Evolutionary conservation across 2,888 invertebrate genomes (phyloP).

Genomic region (Synergus itoensis): DNA sequence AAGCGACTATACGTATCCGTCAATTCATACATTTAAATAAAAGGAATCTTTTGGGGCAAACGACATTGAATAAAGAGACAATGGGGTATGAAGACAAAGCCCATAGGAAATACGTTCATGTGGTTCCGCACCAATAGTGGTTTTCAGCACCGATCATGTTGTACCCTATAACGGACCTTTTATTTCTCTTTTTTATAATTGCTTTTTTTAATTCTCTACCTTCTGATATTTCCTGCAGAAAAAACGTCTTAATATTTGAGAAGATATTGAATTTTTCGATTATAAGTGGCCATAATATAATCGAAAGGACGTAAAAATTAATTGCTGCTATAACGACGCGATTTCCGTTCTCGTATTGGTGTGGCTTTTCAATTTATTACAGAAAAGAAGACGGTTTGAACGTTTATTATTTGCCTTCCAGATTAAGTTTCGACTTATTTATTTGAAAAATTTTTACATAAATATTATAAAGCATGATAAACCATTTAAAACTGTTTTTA

Average conservation of each 20-base stretch:
- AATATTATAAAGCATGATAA: too few relatives aligned
- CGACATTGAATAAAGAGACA: conserved; percentile 43
- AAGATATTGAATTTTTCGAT: conserved; percentile 8
- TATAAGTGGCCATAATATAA: conserved; percentile 8
- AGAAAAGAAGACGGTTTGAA: background rate
- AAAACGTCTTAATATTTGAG: conserved; percentile 27
- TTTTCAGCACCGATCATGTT: conserved; percentile 30
- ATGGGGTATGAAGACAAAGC: conserved; percentile 49
- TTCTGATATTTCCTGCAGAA: background rate
- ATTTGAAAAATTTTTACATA: background rate
- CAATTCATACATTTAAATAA: conserved; percentile 36
- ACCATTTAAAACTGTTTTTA: too few relatives aligned
- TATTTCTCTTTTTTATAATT: conserved; percentile 1
- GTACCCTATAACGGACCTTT: conserved; percentile 35
- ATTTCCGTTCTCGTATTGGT: conserved; percentile 7
- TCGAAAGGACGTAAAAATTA: conserved; percentile 14
- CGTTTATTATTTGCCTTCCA: background rate
- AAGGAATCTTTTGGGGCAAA: conserved; percentile 25
- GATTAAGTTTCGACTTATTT: conserved; percentile 5
- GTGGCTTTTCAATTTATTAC: conserved; percentile 31
- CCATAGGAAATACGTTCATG: conserved; percentile 51
- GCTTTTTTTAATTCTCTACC: conserved; percentile 4
- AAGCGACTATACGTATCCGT: conserved; percentile 29
- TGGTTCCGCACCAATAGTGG: conserved; percentile 38
- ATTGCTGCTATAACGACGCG: conserved; percentile 19